phyloP scores from a whole-genome alignment of 2,888 invertebrate species.

The Oligia strigilis region DNA sequence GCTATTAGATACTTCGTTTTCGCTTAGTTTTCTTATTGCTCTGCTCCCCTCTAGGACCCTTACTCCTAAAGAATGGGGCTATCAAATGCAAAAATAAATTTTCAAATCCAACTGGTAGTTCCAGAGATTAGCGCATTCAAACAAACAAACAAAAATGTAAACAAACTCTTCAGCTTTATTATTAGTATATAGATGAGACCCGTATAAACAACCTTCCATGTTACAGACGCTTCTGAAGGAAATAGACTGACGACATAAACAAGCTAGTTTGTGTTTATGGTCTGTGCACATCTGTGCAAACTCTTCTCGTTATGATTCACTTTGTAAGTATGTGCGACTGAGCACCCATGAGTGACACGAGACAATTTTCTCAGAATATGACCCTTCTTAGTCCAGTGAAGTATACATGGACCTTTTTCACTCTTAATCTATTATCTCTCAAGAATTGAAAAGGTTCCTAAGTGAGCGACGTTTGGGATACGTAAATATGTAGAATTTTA shows the following conservation, averaged over 20 bases:
- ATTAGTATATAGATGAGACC: neutral
- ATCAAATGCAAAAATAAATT: neutral
- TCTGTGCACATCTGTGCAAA: slow-evolving; percentile 53
- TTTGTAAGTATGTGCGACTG: slow-evolving; percentile 21
- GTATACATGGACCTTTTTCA: slow-evolving; percentile 20
- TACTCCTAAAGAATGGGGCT: neutral
- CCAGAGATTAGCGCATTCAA: too few relatives aligned
- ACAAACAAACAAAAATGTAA: neutral
- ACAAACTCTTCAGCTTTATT: neutral
- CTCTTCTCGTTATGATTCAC: slow-evolving; percentile 38
- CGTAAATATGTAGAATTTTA: slow-evolving; percentile 25
- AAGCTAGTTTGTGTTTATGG: slow-evolving; percentile 42
- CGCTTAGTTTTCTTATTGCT: neutral
- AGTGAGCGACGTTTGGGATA: slow-evolving; percentile 21
- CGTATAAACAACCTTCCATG: slow-evolving; percentile 14
- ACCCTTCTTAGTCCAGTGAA: slow-evolving; percentile 9
- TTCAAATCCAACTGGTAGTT: neutral
- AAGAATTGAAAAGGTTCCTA: slow-evolving; percentile 17
- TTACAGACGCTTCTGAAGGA: slow-evolving; percentile 13
- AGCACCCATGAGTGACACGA: neutral
- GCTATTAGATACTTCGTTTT: neutral
- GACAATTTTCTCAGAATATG: slow-evolving; percentile 27
- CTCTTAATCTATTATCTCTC: slow-evolving; percentile 14
- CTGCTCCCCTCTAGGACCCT: too few relatives aligned
- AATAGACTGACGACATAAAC: slow-evolving; percentile 24